Conservation (phyloP, 2,797 vertebrate species). For the Acropternis orthonyx region DNA sequence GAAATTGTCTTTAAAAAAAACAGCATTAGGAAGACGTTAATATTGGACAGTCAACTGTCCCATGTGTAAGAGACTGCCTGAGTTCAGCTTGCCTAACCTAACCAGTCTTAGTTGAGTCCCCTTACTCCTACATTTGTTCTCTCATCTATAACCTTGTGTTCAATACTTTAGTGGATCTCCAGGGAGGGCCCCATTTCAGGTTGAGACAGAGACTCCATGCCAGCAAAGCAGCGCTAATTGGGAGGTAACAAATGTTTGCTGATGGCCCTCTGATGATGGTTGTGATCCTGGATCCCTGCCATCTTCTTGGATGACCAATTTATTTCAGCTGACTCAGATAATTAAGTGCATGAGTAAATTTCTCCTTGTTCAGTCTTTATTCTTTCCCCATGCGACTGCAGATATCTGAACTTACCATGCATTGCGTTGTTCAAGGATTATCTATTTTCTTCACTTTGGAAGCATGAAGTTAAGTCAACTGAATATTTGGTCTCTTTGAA, state of each 20-base stretch:
- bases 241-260: background rate
- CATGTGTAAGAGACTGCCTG: background rate
- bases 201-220: background rate
- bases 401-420: background rate
- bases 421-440: background rate
- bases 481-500: background rate
- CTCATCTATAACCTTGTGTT: background rate
- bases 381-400: background rate
- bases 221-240: background rate
- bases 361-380: background rate
- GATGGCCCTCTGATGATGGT: background rate
- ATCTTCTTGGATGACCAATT: background rate
- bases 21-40: background rate
- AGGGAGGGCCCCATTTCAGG: background rate
- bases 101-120: background rate
- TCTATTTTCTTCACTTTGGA: background rate
- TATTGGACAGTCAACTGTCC: background rate
- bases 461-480: background rate
- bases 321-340: conserved; percentile 1
- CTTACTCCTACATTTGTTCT: background rate
- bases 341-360: conserved; percentile 21
- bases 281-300: background rate
- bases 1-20: background rate
- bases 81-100: background rate
- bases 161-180: background rate